Evolutionary conservation across 2,797 vertebrate species (phyloP), one percentile per base, ranked within the genome.

Genomic region (Channa striata): DNA sequence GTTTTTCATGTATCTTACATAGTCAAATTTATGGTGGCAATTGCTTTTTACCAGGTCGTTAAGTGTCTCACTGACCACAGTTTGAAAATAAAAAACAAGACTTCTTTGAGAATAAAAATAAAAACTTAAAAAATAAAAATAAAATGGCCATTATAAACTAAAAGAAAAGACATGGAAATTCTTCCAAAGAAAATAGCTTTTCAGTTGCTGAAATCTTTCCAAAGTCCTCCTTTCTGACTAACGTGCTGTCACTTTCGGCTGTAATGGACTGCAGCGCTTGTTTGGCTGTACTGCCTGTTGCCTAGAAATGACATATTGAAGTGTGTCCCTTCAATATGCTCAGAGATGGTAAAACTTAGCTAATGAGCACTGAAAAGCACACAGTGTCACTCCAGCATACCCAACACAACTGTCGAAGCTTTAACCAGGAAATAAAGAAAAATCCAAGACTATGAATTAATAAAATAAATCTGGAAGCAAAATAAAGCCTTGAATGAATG

Each of bases 281-380:
- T 52, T n/a, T 16, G 51, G 37, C 11, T 16, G 10, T 3, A 16
- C 40, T 60, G 43, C n/a, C 59, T 59, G 52, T 50, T 81, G 39
- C 16, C 21, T 49, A 4, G 25, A 43, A 46, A 43, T 48, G 11
- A 46, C 53, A 74, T 30, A 46, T 37, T 72, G 47, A 8, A 68
- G 25, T 40, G 44, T 81, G 60, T 74, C 59, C 52, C 51, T 59
- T 73, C 54, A 68, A 58, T 75, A 56, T 78, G 73, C 20, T 64
- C 61, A 44, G 11, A 16, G 43, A 68, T 12, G 40, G 33, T 11
- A 6, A 60, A 67, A 70, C 13, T 11, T 60, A 9, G 23, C 58
- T 78, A 80, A 86, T 67, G 68, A 80, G 64, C 47, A n/a, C 51
- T 51, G 54, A 67, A 58, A 68, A 36, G 48, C 68, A 36, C 52